Percentiles rank a stretch among this genome's conserved stretches.
These are phyloP conservation scores for Atractosteus spatula DNA, from an alignment of 2,113 vertebrate genomes.

Conservation along the genomic window DNA sequence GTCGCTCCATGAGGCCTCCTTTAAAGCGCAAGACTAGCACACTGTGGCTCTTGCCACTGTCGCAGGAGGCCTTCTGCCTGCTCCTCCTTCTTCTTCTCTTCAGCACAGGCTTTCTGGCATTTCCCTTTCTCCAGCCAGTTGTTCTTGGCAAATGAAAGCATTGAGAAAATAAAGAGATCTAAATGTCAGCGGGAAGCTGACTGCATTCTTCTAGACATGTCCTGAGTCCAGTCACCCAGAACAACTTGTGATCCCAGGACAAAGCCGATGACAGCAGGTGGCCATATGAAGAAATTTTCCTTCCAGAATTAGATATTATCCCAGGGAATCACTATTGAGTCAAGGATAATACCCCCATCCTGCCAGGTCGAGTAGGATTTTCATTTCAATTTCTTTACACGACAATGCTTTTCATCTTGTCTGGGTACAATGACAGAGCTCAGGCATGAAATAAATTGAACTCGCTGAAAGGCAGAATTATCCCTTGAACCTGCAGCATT, in stretches of 20 bases:
- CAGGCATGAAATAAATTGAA: slow-evolving; percentile 91
- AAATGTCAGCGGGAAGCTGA: slow-evolving; percentile 86
- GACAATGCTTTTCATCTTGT: slow-evolving; percentile 92
- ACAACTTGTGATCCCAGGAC: slow-evolving; percentile 93
- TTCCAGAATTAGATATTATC: slow-evolving; percentile 94
- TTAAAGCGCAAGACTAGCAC: slow-evolving; percentile 1
- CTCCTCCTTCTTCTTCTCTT: slow-evolving; percentile 16
- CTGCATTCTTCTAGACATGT: slow-evolving; percentile 83
- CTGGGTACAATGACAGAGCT: slow-evolving; percentile 81
- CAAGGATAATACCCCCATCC: slow-evolving; percentile 89
- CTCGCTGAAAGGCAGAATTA: slow-evolving; percentile 92
- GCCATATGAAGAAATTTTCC: slow-evolving; percentile 89
- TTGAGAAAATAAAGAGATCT: slow-evolving; percentile 93
- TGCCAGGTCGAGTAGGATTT: slow-evolving; percentile 90
- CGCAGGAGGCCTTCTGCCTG: slow-evolving; percentile 40
- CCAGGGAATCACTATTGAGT: slow-evolving; percentile 88
- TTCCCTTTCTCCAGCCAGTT: slow-evolving; percentile 52
- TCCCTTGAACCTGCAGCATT: slow-evolving; percentile 85
- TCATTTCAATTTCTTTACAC: slow-evolving; percentile 98
- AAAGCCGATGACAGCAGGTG: slow-evolving; percentile 87
- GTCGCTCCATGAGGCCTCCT: neutral
- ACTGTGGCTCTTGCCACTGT: slow-evolving; percentile 44
- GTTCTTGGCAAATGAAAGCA: slow-evolving; percentile 73
- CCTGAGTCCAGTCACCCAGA: slow-evolving; percentile 91
- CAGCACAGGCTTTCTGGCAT: slow-evolving; percentile 44